Base-by-base conservation (phyloP, 2,888 invertebrate genomes). In the Branchipolynoe longqiensis region DNA sequence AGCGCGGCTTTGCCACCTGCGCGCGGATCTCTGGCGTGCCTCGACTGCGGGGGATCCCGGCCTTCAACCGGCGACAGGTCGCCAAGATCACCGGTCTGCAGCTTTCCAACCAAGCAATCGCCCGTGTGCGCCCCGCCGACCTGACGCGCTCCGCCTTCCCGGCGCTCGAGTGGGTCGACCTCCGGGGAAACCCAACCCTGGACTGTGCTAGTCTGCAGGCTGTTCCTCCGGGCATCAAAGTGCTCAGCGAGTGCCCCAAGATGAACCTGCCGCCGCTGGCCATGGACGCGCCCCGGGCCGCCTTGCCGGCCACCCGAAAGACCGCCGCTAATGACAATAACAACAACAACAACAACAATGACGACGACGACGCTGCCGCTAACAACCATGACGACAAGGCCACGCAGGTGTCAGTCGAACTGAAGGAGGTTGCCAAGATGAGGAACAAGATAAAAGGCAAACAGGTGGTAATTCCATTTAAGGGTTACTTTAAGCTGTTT, bases 401-500 rank as follows among this genome's bases (percentile, higher is more conserved):
- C n/a, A 1, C 69, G 69, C 6, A 36, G 14, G 69, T 14, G n/a
- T 40, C 78, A 18, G 41, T 48, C 4, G 40, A 6, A 14, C 28
- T 28, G 8, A 33, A n/a, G 18, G n/a, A 14, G 25, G 69, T 36
- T 8, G 38, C 12, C 1, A 33, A 69, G 14, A 33, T 1, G 3
- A 2, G 2, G 1, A 73, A 78, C 78, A 78, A 33, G 22, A 48
- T 48, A 8, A 78, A 78, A 25, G 28, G 31, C 28, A 78, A 78
- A 28, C 28, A 78, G 28, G 28, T 78, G 31, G 78, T 78, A 14
- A 78, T 78, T 28, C 78, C 78, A 8, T 78, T 78, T 33, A 78
- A 78, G 54, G 78, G 78, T 48, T 78, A 78, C 28, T 78, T 78
- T 28, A 78, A 78, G 54, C 28, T 78, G 54, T 41, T 25, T 25